Conservation (phyloP, 2,113 vertebrate genomes). For the Stomatorhinus ivindoensis region DNA sequence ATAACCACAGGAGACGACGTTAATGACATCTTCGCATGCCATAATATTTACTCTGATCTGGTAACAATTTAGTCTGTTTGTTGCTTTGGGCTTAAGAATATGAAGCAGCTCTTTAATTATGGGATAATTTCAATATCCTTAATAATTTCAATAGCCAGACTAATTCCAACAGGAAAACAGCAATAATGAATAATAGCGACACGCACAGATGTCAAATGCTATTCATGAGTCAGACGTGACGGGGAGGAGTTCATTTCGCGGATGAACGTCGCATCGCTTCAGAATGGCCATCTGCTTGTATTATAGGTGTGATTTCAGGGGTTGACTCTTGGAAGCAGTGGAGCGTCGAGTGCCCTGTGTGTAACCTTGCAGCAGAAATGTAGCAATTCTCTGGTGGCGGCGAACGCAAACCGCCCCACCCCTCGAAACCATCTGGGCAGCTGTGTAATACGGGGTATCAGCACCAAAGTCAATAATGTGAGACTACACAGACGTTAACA, state of each 20-base stretch:
- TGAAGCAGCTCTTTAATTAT: not conserved
- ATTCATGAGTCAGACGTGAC: not conserved
- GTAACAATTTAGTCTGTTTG: not conserved
- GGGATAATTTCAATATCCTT: not conserved
- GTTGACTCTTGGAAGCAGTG: not conserved
- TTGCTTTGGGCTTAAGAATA: not conserved
- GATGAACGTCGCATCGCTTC: not conserved
- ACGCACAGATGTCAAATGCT: not conserved
- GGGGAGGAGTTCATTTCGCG: not conserved
- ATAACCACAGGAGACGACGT: not conserved
- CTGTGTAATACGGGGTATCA: not conserved
- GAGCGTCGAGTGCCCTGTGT: not conserved
- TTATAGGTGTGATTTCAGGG: not conserved
- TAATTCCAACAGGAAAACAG: not conserved
- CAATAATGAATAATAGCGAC: not conserved
- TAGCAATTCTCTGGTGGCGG: not conserved
- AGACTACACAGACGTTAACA: not conserved
- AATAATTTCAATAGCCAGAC: conserved; percentile 6
- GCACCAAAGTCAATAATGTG: not conserved
- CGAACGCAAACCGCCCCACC: not conserved
- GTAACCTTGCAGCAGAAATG: conserved; percentile 16
- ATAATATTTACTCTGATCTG: conserved; percentile 2
- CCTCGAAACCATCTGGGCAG: conserved; percentile 4
- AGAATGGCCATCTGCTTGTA: conserved; percentile 10
- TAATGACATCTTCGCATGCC: not conserved